These are phyloP conservation scores for Eurytoma adleriae DNA, from an alignment of 2,888 invertebrate species.

Conservation along the genomic window DNA sequence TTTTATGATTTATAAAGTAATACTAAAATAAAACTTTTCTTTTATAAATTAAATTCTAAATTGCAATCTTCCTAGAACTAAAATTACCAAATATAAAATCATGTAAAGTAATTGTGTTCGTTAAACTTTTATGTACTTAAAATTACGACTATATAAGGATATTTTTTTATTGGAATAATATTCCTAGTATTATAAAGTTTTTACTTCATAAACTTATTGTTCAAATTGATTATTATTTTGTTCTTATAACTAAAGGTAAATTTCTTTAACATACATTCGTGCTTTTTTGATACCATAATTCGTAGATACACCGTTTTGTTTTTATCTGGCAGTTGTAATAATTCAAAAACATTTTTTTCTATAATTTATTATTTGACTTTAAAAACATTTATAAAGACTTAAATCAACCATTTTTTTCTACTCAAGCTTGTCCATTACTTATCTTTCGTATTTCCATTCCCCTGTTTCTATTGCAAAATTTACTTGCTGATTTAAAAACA, in stretches of 20 bases:
- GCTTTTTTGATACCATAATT: conserved; percentile 23
- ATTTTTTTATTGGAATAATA: conserved; percentile 39
- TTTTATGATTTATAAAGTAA: conserved; percentile 47
- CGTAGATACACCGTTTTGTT: conserved; percentile 13
- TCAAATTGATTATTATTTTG: conserved; percentile 25
- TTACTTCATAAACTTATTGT: conserved; percentile 41
- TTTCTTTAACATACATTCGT: conserved; percentile 37
- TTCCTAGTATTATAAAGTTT: conserved; percentile 37
- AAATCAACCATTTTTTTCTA: conserved; percentile 29
- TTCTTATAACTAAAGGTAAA: conserved; percentile 42
- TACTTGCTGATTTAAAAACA: neutral
- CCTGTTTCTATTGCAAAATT: neutral
- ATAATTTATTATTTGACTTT: conserved; percentile 14
- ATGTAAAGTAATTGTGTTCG: conserved; percentile 31
- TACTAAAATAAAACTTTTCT: conserved; percentile 39
- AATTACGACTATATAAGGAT: conserved; percentile 24
- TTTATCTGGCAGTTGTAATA: conserved; percentile 26
- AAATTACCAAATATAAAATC: conserved; percentile 38
- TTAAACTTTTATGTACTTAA: conserved; percentile 25
- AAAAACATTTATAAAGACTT: neutral
- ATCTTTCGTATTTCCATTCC: neutral
- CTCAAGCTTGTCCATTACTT: neutral
- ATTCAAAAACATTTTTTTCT: conserved; percentile 24
- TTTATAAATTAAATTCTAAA: conserved; percentile 39
- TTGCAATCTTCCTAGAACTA: conserved; percentile 42